These are phyloP conservation scores for Strongylocentrotus purpuratus DNA, from an alignment of 35 echinoderm and acorn worm genomes.

Conservation along the genomic window DNA sequence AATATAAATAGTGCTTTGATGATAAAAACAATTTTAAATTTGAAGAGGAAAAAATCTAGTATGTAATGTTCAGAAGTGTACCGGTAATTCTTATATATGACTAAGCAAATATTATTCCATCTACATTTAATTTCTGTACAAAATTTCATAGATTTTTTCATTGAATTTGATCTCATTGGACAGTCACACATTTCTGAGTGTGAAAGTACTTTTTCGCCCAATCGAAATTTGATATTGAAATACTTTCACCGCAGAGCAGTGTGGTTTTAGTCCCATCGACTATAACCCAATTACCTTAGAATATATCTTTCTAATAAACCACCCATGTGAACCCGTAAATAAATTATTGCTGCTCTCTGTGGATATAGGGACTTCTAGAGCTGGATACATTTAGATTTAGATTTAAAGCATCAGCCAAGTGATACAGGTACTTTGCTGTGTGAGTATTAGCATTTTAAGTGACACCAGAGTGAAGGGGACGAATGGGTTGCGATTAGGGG, in stretches of 20 bases:
- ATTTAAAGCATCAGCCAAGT: not conserved
- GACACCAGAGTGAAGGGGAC: not conserved
- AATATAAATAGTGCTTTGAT: not conserved
- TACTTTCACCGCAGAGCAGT: not conserved
- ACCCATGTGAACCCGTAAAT: not conserved
- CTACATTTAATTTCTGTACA: not conserved
- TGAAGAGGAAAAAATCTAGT: too few relatives aligned
- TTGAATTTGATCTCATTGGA: not conserved
- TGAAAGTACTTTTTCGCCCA: not conserved
- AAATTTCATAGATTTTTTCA: not conserved
- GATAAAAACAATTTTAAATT: not conserved
- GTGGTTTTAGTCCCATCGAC: slow-evolving; percentile 4
- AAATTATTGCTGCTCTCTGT: not conserved
- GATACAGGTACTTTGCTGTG: not conserved
- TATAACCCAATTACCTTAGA: slow-evolving; percentile 4
- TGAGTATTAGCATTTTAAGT: not conserved
- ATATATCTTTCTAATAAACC: not conserved
- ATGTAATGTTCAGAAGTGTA: not conserved
- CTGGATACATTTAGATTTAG: not conserved
- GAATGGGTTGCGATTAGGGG: not conserved
- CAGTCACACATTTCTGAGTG: not conserved
- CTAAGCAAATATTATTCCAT: not conserved
- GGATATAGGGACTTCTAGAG: not conserved
- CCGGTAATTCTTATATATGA: not conserved
- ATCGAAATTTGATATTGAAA: not conserved